Percentiles rank a stretch among this genome's conserved stretches.
Evolutionary conservation across 1,140 invertebrate species (phyloP).

Genomic region (Sminthurides bifidus): DNA sequence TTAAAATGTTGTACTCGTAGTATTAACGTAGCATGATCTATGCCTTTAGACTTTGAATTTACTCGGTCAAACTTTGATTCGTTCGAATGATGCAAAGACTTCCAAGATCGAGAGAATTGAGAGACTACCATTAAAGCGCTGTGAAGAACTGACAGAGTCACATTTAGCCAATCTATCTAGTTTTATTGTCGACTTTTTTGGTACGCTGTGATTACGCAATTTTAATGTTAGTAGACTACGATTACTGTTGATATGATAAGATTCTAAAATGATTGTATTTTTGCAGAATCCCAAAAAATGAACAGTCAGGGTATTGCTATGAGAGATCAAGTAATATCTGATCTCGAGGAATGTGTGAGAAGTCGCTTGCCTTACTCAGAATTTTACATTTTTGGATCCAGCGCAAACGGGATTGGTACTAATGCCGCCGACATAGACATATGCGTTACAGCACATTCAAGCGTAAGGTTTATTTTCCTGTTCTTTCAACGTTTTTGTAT

Average conservation of each 20-base stretch:
- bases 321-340: neutral
- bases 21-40: too few species aligned
- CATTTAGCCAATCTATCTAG: neutral
- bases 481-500: neutral
- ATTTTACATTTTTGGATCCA: neutral
- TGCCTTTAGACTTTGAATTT: too few species aligned
- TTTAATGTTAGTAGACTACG: neutral
- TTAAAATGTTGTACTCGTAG: too few species aligned
- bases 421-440: neutral
- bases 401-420: neutral
- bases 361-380: neutral
- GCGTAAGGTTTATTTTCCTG: neutral
- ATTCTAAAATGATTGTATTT: neutral
- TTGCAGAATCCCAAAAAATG: neutral
- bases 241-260: neutral
- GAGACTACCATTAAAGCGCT: too few species aligned
- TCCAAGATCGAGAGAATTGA: too few species aligned
- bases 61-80: too few species aligned
- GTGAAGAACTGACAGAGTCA: too few species aligned
- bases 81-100: too few species aligned
- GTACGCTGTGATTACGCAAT: neutral
- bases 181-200: neutral
- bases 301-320: neutral
- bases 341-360: neutral
- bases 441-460: neutral